These are phyloP conservation scores for Ypsolopha scabrella DNA, from an alignment of 2,888 invertebrate species.

Conservation along the genomic window DNA sequence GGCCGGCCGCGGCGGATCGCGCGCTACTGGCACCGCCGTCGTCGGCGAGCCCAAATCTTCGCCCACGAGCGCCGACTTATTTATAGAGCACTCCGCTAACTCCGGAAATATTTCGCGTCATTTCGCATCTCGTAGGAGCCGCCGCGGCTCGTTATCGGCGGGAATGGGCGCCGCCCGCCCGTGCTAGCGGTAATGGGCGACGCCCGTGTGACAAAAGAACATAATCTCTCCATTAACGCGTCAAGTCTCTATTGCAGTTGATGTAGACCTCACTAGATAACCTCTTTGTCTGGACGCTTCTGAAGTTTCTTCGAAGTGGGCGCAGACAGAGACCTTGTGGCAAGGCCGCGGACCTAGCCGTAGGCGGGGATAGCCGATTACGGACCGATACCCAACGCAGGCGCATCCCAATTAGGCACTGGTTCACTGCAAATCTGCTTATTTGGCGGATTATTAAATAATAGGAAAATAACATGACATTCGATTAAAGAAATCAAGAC, in stretches of 20 bases:
- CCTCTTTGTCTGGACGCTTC: conserved; percentile 4
- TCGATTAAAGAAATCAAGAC: too few relatives aligned
- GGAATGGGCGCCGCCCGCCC: not conserved
- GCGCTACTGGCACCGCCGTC: conserved; percentile 52
- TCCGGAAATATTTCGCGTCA: conserved; percentile 71
- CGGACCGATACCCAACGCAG: conserved; percentile 20
- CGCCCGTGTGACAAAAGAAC: too few relatives aligned
- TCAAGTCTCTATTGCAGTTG: not conserved
- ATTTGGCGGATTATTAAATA: too few relatives aligned
- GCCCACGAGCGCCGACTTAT: conserved; percentile 65
- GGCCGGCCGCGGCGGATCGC: conserved; percentile 66
- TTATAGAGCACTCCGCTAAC: conserved; percentile 68
- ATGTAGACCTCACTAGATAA: not conserved
- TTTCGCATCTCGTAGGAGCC: conserved; percentile 50
- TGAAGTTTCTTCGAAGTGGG: conserved; percentile 10
- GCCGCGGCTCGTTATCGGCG: conserved; percentile 19
- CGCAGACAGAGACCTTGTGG: conserved; percentile 59
- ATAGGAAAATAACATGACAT: too few relatives aligned
- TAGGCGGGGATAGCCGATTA: conserved; percentile 33
- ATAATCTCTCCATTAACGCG: not conserved
- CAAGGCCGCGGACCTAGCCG: conserved; percentile 49
- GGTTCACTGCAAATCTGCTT: not conserved
- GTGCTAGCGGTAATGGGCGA: too few relatives aligned
- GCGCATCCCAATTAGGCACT: conserved; percentile 46
- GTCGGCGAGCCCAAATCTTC: conserved; percentile 56